These are phyloP conservation scores for Charanyca ferruginea DNA, from an alignment of 2,888 invertebrate genomes.

Conservation along the genomic window DNA sequence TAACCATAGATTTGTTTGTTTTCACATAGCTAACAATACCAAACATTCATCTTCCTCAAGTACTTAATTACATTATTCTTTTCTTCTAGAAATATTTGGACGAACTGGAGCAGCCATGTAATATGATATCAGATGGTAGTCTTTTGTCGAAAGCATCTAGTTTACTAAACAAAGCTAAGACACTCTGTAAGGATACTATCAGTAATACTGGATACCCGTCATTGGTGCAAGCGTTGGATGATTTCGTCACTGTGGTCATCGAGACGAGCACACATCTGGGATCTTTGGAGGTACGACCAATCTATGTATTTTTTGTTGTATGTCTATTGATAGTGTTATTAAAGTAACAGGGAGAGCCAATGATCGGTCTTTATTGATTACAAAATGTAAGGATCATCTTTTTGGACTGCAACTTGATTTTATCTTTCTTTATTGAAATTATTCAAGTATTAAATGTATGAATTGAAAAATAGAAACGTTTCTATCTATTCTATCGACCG, in stretches of 20 bases:
- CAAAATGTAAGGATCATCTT: no score
- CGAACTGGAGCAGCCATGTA: slow-evolving; percentile 77
- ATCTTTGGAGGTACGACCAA: slow-evolving; percentile 90
- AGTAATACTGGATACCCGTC: slow-evolving; percentile 90
- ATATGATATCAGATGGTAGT: slow-evolving; percentile 73
- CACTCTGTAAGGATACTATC: slow-evolving; percentile 92
- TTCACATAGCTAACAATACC: slow-evolving; percentile 41
- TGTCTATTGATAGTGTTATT: no score
- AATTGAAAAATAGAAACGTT: no score
- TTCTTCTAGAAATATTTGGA: slow-evolving; percentile 84
- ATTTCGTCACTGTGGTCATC: slow-evolving; percentile 92
- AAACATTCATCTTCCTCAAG: slow-evolving; percentile 1
- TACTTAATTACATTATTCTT: slow-evolving; percentile 9
- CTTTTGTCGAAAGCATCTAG: slow-evolving; percentile 81
- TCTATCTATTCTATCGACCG: no score
- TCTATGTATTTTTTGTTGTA: not conserved
- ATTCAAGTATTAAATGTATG: no score
- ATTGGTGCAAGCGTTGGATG: slow-evolving; percentile 92
- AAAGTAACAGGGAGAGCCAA: no score
- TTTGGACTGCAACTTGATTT: no score
- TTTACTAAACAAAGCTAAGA: slow-evolving; percentile 92
- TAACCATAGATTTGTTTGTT: slow-evolving; percentile 48
- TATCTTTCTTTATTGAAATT: no score
- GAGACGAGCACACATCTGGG: slow-evolving; percentile 93
- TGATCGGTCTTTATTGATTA: no score